Evolutionary conservation across 2,888 invertebrate genomes (phyloP), one percentile per base, ranked within the genome.

Genomic region (Cotesia congregata): DNA sequence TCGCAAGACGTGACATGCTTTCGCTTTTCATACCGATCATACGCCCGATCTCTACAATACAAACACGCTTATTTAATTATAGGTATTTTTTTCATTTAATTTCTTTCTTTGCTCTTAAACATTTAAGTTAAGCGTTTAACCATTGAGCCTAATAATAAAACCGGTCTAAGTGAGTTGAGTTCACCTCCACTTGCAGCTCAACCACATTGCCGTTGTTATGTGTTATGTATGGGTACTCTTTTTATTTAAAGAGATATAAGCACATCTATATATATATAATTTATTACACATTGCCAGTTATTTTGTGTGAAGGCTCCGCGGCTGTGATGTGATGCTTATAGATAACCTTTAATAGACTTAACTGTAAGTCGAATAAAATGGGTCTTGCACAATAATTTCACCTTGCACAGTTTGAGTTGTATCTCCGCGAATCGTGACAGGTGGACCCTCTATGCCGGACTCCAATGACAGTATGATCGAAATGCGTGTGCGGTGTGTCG

Each of bases 1-100:
- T 67, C 73, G 67, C 7, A 38, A 30, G 50, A 73, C 67, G 39
- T 67, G 60, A 20, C 59, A 60, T 73, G 67, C 73, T 73, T 73
- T 65, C 71, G 71, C 71, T 61, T 71, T 50, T 71, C 71, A 62
- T 62, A 71, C 61, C 62, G 39, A 71, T 71, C 71, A 38, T 62
- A 39, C 38, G 59, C 39, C 38, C n/a, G 62, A 71, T 71, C 68
- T 15, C 39, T 40, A 67, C 40, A n/a, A 67, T 67, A 20, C 65
- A 65, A 50, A 69, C 50, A 50, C 72, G 12, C 41, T 20, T 7
- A 20, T n/a, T 72, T 64, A 60, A 72, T 62, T 64, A 64, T 17
- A 59, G 39, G 64, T 72, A 64, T 40, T 15, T 72, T 62, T 40
- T 64, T 39, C 41, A 64, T 60, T 67, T 40, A 50, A 59, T 59